Evolutionary conservation across 2,113 vertebrate genomes (phyloP), one percentile per base, ranked within the genome.

Genomic region (Willisornis vidua): DNA sequence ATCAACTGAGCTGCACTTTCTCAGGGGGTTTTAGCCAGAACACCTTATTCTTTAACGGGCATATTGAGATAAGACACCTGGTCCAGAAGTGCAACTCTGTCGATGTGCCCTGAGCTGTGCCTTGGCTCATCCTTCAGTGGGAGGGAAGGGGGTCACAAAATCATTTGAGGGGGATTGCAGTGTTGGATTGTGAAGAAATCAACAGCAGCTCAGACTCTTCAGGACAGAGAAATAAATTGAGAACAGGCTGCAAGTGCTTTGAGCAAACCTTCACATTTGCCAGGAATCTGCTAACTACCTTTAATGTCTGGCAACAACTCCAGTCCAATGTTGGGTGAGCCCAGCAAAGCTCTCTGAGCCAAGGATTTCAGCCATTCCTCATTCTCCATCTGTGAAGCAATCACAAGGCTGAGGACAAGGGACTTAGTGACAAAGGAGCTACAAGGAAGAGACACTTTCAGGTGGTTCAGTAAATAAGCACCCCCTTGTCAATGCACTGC

Each of bases 1-100:
- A 91, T 82, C 81, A 75, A n/a, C 74, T 57, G 73, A 95, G 57
- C 68, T 80, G 51, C 51, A 65, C 62, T 91, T 96, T 80, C 78
- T 87, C 82, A 37, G 20, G 28, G 18, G 6, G 10, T 37, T 90
- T 68, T 85, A 79, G 31, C 35, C 61, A 72, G 90, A 91, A 46
- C 28, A 39, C 45, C 51, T 77, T 55, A 54, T 66, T 91, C 31
- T 85, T 79, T 61, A 93, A 65, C 51, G 9, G 80, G 31, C 24
- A 80, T 86, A 92, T 29, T 48, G 68, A 87, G 75, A 33, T 54
- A 79, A 88, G 29, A 68, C 37, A 80, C 15, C 46, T 74, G 43
- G 46, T 35, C 43, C 59, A 35, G 59, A 55, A 89, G 29, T 14
- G 25, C 39, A 63, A 51, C 46, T 76, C 49, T 51, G 73, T 54